Percentiles rank a stretch among this genome's conserved stretches.
phyloP scores from a whole-genome alignment of 2,797 vertebrate species.

The Hoplostethus mediterraneus region DNA sequence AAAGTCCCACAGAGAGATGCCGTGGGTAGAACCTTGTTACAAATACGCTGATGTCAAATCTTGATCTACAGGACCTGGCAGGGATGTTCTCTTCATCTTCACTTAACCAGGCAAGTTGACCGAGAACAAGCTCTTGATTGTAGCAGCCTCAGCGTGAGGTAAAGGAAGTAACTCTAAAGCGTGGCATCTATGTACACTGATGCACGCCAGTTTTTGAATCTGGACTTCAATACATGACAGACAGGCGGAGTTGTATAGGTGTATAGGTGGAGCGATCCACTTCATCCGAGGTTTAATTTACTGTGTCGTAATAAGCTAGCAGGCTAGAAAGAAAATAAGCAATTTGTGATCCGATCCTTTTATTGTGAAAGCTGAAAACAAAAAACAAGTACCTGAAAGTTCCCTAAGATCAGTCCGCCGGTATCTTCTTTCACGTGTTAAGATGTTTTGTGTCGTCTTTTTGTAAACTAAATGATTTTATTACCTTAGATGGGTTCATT shows the following conservation, averaged over 20 bases:
- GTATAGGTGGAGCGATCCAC: neutral
- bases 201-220: neutral
- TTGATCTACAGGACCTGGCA: conserved; percentile 64
- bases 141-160: conserved; percentile 29
- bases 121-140: conserved; percentile 45
- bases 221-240: neutral
- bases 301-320: too few species aligned
- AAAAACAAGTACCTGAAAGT: neutral
- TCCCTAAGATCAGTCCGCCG: too few species aligned
- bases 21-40: conserved; percentile 60
- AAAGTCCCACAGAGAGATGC: conserved; percentile 71
- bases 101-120: conserved; percentile 62
- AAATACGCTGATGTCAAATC: conserved; percentile 69
- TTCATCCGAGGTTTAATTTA: neutral
- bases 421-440: too few species aligned
- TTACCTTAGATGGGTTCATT: too few species aligned
- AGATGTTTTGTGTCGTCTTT: too few species aligned
- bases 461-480: too few species aligned
- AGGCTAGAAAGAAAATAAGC: neutral
- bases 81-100: conserved; percentile 64
- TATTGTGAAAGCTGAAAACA: neutral
- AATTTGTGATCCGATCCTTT: neutral
- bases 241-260: too few species aligned
- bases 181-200: neutral
- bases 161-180: conserved; percentile 2